Base-by-base conservation (phyloP, 2,888 invertebrate genomes). In the Xestia c-nigrum region DNA sequence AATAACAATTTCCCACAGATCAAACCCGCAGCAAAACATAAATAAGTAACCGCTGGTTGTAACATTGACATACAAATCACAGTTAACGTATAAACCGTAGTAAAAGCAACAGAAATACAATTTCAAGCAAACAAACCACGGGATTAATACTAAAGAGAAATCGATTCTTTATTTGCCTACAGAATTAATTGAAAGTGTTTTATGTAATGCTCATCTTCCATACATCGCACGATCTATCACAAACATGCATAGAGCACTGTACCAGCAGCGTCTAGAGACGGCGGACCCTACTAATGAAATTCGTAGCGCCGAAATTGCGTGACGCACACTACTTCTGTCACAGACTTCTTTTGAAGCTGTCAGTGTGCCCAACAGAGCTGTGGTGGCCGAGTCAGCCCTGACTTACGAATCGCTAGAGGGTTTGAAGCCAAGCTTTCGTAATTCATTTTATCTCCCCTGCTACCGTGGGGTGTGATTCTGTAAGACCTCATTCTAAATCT, bases 131-230 rank as follows among this genome's bases (percentile, higher is more conserved):
- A 84, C 69, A 76, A 55, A 72, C 57, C 55, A 67, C 69, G 59
- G 78, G 83, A 82, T 85, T 86, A 84, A 75, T 75, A 78, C 63
- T 65, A 57, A 84, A 85, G 87, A 74, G 88, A 87, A 87, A 87
- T 84, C 88, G 85, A 78, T 63, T 76, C 80, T 87, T 74, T 87
- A 87, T 88, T 88, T 86, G 87, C 87, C 66, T 76, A 88, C 77
- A 78, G 88, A 88, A 81, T 86, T 86, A 86, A 86, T 89, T 86
- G 85, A 83, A 78, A 75, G 83, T 78, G 78, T 73, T 85, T 85
- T 87, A 85, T 86, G 84, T 85, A 80, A 69, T 79, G 52, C 78
- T 85, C 86, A 79, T 89, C 77, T 77, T 64, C 75, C 77, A 90
- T 73, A 81, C 84, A 83, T 77, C 78, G 75, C 89, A 89, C 89